Evolutionary conservation across 2,113 vertebrate species (phyloP).

Genomic region (Phasianus colchicus): DNA sequence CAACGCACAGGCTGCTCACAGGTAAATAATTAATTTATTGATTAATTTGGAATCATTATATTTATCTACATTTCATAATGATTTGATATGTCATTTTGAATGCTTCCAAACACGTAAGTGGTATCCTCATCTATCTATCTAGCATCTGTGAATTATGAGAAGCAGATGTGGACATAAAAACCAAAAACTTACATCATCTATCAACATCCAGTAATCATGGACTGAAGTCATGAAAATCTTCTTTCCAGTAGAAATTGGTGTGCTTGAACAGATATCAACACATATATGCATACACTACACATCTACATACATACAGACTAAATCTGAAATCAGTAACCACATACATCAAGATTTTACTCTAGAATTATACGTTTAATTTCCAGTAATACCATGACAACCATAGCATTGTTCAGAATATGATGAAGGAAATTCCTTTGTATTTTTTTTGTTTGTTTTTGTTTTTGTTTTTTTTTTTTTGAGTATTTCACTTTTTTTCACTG

Average conservation of each 20-base stretch:
- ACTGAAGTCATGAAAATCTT: background rate
- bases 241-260: background rate
- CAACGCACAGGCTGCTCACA: background rate
- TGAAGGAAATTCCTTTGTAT: fast-evolving
- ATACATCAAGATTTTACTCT: background rate
- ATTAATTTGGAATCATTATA: background rate
- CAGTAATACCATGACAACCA: background rate
- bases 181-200: background rate
- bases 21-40: background rate
- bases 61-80: background rate
- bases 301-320: background rate
- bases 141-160: background rate
- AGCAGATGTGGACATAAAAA: background rate
- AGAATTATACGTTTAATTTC: background rate
- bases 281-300: background rate
- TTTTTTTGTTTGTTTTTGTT: background rate
- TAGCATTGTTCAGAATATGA: background rate
- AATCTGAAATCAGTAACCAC: background rate
- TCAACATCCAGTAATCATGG: background rate
- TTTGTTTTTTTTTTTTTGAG: background rate
- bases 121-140: background rate
- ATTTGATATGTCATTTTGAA: background rate
- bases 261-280: background rate
- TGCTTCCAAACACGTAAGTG: background rate
- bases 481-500: background rate